phyloP scores from a whole-genome alignment of 2,113 vertebrate species.

The Antechinus stuartii region DNA sequence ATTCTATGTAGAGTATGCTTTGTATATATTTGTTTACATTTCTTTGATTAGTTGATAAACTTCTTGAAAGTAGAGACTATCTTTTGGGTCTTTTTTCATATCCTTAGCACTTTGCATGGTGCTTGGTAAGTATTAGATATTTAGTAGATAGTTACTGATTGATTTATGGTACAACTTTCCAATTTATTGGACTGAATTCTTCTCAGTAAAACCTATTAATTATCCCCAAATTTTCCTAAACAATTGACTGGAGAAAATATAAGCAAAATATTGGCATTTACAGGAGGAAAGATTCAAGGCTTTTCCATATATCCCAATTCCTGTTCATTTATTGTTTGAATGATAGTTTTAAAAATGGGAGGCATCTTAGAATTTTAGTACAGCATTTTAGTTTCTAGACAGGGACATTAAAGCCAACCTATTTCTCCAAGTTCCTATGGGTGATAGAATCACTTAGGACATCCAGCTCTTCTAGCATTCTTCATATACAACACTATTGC shows the following conservation, averaged over 20 bases:
- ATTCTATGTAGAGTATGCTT: not conserved
- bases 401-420: not conserved
- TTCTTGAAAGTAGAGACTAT: not conserved
- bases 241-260: conserved; percentile 41
- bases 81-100: not conserved
- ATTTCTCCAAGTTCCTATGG: conserved; percentile 11
- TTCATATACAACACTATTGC: not conserved
- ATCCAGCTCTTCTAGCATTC: not conserved
- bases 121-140: not conserved
- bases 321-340: not conserved
- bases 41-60: not conserved
- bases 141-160: not conserved
- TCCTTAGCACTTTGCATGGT: not conserved
- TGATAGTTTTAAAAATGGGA: conserved; percentile 36
- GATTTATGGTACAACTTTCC: conserved; percentile 17
- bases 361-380: conserved; percentile 23
- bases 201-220: not conserved
- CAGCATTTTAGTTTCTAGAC: conserved; percentile 8
- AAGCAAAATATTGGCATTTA: conserved; percentile 19
- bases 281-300: not conserved
- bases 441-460: not conserved
- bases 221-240: conserved; percentile 30
- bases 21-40: not conserved
- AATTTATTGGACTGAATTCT: conserved; percentile 45
- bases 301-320: not conserved